Conservation (phyloP, 1,140 invertebrate genomes). For the Planococcus citri region DNA sequence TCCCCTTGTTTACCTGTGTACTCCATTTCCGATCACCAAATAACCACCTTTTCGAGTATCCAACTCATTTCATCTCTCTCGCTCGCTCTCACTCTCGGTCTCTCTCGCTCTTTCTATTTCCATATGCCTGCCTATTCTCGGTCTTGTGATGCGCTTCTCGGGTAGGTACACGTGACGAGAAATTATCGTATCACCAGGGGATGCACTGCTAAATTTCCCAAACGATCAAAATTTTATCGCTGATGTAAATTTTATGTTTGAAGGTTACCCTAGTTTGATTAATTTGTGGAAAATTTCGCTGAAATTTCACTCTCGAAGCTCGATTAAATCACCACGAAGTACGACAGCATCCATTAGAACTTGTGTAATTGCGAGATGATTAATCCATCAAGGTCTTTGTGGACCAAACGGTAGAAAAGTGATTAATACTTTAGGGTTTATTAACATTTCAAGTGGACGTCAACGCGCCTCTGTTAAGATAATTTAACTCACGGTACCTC, state of each 20-base stretch:
- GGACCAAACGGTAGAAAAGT: no score
- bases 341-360: no score
- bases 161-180: background rate
- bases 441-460: no score
- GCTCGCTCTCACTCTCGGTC: no score
- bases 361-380: no score
- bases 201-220: background rate
- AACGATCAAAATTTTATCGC: background rate
- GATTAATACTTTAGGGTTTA: no score
- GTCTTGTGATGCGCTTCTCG: background rate
- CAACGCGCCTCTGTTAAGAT: no score
- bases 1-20: conserved; percentile 2
- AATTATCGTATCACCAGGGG: background rate
- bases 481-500: no score
- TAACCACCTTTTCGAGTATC: conserved; percentile 6
- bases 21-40: conserved; percentile 6
- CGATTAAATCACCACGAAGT: no score
- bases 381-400: no score
- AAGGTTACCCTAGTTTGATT: background rate
- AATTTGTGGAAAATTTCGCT: no score
- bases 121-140: background rate
- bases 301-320: no score
- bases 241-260: background rate
- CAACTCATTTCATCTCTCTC: background rate
- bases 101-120: background rate